Evolutionary conservation across 2,113 vertebrate genomes (phyloP).

Genomic region (Oryctolagus cuniculus): DNA sequence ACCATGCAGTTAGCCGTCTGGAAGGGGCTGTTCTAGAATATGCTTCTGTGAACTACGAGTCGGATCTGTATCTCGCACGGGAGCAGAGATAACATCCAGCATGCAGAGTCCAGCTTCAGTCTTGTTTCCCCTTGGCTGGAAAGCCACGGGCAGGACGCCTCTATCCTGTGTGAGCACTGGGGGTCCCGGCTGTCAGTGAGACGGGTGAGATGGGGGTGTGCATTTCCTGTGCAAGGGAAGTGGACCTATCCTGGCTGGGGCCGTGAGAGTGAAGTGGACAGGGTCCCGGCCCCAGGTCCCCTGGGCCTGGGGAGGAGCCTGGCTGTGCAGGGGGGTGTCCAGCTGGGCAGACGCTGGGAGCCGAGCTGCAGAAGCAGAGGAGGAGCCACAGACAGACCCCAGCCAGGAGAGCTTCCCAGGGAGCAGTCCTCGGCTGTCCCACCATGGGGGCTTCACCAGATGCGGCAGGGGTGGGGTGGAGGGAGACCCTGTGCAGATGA

Average conservation of each 20-base stretch:
- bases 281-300: not conserved
- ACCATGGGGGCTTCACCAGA: not conserved
- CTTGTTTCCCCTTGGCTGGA: no score
- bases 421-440: not conserved
- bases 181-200: not conserved
- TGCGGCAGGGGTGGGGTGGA: not conserved
- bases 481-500: no score
- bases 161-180: rapidly evolving
- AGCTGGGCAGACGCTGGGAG: rapidly evolving
- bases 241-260: no score
- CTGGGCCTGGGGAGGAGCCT: not conserved
- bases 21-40: no score
- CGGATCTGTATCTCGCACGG: no score
- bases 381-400: rapidly evolving
- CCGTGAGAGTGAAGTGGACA: not conserved
- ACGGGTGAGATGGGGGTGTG: not conserved
- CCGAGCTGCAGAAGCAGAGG: not conserved
- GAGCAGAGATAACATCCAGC: no score
- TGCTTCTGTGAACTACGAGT: no score
- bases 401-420: not conserved
- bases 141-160: no score
- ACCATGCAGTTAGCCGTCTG: no score
- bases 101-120: no score
- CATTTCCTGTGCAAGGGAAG: not conserved
- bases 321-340: no score